These are phyloP conservation scores for Andrena bucephala DNA, from an alignment of 2,888 invertebrate genomes.

Conservation along the genomic window DNA sequence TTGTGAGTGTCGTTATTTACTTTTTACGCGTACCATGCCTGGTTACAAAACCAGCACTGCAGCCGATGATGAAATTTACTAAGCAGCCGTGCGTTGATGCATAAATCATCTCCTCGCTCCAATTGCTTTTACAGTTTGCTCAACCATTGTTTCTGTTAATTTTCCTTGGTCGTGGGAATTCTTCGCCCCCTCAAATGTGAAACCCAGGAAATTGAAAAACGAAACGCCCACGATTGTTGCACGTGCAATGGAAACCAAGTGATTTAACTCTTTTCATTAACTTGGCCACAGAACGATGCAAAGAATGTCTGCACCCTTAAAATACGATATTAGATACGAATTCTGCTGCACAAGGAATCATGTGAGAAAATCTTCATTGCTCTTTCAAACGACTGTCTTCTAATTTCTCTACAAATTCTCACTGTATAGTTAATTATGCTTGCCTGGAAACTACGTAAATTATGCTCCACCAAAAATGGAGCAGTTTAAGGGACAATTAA, in stretches of 20 bases:
- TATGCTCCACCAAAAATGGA: too few species aligned
- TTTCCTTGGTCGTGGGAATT: neutral
- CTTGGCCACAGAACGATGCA: neutral
- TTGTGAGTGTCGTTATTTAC: conserved; percentile 25
- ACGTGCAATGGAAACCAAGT: neutral
- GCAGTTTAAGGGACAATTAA: conserved; percentile 12
- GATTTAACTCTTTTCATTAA: neutral
- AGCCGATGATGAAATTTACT: conserved; percentile 28
- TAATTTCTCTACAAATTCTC: too few species aligned
- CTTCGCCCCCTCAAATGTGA: neutral
- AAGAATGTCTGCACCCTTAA: neutral
- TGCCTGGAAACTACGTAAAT: too few species aligned
- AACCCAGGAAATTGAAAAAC: neutral
- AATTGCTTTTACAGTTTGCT: conserved; percentile 1
- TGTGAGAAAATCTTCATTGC: too few species aligned
- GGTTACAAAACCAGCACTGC: neutral
- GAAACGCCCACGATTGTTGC: neutral
- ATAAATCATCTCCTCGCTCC: conserved; percentile 3
- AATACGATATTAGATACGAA: too few species aligned
- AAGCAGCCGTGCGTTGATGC: neutral
- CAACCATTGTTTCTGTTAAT: conserved; percentile 12
- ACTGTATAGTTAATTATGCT: too few species aligned
- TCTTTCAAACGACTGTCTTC: too few species aligned
- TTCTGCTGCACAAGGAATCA: too few species aligned
- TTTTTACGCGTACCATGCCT: conserved; percentile 18